Base-by-base conservation (phyloP, 2,888 invertebrate genomes). In the Ectemnius cavifrons region DNA sequence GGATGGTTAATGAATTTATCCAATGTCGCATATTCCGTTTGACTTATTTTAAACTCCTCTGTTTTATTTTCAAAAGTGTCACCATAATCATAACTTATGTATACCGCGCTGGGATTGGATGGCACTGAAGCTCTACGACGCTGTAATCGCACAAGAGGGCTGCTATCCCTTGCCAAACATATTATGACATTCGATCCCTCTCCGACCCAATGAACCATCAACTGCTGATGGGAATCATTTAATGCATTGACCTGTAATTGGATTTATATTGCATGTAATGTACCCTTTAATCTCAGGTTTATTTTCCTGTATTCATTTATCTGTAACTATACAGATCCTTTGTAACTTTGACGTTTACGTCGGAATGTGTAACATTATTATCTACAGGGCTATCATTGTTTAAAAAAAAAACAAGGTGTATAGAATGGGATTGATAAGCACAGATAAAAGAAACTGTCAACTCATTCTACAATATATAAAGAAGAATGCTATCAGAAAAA, bases 171-270 rank as follows among this genome's bases (percentile, higher is more conserved):
- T 2, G 97, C 96, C 77, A 97, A 92, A 86, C 97, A 97, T 79
- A 98, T 95, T 84, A 98, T 96, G 37, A 97, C 96, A 91, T 96
- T 94, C 75, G 96, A 96, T 20, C 95, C 95, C 90, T 96, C 95
- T 28, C 97, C 97, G 13, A 97, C 96, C 97, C 98, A 98, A 91
- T 97, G 97, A 11, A 98, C 97, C 94, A 97, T 95, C 85, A 98
- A 91, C 89, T 97, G 96, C 86, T 96, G 96, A 89, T 98, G 97
- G 78, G 94, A 95, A 91, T 97, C 97, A 91, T 97, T 96, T 23
- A 97, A 92, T 71, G 93, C 92, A 78, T 94, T 95, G 66, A 94
- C 94, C 97, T 97, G 93, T 16, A 73, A 81, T 57, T 23, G 52
- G 59, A 20, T 47, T 56, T 14, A 52, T 62, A 57, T 4, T 46